These are phyloP conservation scores for Fabriciana adippe DNA, from an alignment of 2,888 invertebrate genomes.

Conservation along the genomic window DNA sequence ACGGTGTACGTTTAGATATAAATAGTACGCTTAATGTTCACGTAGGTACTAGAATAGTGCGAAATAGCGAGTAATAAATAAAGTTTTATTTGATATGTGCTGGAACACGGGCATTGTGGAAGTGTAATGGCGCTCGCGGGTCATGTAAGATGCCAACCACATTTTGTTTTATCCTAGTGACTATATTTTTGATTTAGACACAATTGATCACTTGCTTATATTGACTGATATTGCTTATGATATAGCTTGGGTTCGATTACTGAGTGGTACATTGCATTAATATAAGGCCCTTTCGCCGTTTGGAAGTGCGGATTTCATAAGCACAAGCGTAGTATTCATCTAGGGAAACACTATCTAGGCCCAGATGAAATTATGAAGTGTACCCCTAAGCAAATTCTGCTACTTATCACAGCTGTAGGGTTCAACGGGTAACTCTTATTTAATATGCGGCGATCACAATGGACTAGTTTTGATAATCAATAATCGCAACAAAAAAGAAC, in stretches of 20 bases:
- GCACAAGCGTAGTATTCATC: no score
- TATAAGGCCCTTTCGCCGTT: no score
- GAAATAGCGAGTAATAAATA: slow-evolving; percentile 65
- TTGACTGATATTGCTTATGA: background rate
- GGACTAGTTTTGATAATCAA: no score
- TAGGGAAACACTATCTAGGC: no score
- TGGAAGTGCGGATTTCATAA: no score
- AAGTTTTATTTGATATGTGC: slow-evolving; percentile 66
- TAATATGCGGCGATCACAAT: no score
- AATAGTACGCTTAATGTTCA: slow-evolving; percentile 33
- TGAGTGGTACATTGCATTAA: no score
- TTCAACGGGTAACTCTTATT: no score
- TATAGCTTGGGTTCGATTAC: background rate
- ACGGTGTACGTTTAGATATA: slow-evolving; percentile 25
- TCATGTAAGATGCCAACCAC: slow-evolving; percentile 54
- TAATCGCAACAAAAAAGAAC: no score
- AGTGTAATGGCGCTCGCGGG: slow-evolving; percentile 61
- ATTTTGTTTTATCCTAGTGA: slow-evolving; percentile 49
- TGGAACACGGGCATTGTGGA: slow-evolving; percentile 48
- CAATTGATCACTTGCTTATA: slow-evolving; percentile 6
- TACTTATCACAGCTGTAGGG: no score
- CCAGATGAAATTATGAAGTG: no score
- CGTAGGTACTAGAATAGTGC: slow-evolving; percentile 36
- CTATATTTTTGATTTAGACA: slow-evolving; percentile 25
- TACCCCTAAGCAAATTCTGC: no score